Base-by-base conservation (phyloP, 2,113 vertebrate species). In the Collichthys lucidus region DNA sequence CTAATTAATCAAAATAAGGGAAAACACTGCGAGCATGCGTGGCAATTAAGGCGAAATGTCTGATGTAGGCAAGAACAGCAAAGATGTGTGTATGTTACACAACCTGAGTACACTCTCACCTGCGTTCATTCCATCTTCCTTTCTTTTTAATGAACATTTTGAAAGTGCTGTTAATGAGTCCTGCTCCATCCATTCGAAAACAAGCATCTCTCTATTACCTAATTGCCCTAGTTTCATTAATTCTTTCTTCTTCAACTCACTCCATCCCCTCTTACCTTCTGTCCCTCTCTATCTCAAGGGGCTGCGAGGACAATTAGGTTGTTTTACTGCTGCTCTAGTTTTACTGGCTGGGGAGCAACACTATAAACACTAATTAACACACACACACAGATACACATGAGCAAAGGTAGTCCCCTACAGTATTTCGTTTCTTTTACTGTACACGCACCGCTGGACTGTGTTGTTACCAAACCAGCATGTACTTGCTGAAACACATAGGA, bases 341-440 rank as follows among this genome's bases (percentile, higher is more conserved):
- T 87, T 88, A 89, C 79, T 80, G 83, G 74, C 79, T 71, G 11
- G 70, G 67, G 75, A 89, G 76, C 63, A 83, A 74, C 75, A 69
- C 56, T 86, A 83, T 89, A 89, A 90, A 88, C 68, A 82, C 75
- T 88, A 87, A 90, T 91, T 91, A 90, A 84, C 74, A 84, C 64
- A 82, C 49, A 76, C 35, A 76, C 19, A 26, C 26, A 26, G 2
- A 26, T 3, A 26, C 17, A 67, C 68, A 72, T 4, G 19, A 31
- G 19, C 26, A 10, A 47, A 49, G 15, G 15, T 44, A 72, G 31
- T 49, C 16, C 20, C 29, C 35, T 16, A n/a, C n/a, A n/a, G n/a
- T n/a, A 42, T 40, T 19, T 19, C 24, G 9, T 78, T 62, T 66
- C 17, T 61, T 29, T 40, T 20, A 26, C 64, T 53, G 47, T 55